phyloP scores from a whole-genome alignment of 2,888 invertebrate species.

The Synanthedon andrenaeformis region DNA sequence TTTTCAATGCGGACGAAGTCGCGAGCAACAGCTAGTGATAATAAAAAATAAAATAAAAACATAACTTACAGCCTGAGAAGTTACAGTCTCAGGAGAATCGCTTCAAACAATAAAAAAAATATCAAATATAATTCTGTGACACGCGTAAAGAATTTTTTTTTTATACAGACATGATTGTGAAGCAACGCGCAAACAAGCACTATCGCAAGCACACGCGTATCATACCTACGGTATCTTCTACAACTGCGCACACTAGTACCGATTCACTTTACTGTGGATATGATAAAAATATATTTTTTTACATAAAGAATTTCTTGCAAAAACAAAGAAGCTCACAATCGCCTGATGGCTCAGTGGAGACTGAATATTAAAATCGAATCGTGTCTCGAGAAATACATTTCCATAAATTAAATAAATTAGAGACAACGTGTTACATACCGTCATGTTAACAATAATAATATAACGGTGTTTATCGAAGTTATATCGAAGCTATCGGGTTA shows the following conservation, averaged over 20 bases:
- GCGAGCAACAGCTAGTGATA: too few species aligned
- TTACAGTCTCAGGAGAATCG: too few species aligned
- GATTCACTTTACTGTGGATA: conserved; percentile 8
- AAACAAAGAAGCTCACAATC: conserved; percentile 5
- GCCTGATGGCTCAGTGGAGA: conserved; percentile 24
- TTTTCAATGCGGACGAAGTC: too few species aligned
- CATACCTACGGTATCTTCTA: conserved; percentile 14
- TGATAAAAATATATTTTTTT: not conserved
- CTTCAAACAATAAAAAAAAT: too few species aligned
- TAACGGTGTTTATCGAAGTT: too few species aligned
- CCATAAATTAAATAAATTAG: not conserved
- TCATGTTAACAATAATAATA: too few species aligned
- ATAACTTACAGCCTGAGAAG: too few species aligned
- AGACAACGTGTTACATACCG: too few species aligned
- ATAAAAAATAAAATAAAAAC: too few species aligned
- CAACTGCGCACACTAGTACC: conserved; percentile 11
- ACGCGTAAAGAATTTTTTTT: not conserved
- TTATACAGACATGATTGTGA: conserved; percentile 24
- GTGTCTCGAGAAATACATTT: not conserved
- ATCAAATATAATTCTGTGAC: too few species aligned
- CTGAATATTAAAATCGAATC: conserved; percentile 22
- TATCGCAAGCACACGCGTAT: conserved; percentile 31
- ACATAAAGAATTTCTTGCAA: not conserved
- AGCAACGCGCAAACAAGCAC: conserved; percentile 38
- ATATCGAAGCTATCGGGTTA: too few species aligned